A percentile compares a stretch with the other conserved stretches of the same genome.
phyloP scores from a whole-genome alignment of 2,113 vertebrate species.

The Gavia stellata region DNA sequence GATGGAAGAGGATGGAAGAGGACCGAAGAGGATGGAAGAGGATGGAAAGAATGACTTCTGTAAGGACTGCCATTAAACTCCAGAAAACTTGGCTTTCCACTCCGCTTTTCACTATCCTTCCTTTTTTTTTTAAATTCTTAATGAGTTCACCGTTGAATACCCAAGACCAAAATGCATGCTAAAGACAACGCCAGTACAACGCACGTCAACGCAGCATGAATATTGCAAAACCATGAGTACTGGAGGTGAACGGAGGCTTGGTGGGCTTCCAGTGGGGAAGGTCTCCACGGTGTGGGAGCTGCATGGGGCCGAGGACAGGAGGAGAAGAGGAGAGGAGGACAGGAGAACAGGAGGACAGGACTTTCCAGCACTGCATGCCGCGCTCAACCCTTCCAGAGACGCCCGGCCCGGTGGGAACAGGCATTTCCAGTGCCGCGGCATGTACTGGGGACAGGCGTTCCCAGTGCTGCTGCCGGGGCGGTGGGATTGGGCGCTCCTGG shows the following conservation, averaged over 20 bases:
- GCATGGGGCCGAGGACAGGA: neutral
- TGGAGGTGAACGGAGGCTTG: neutral
- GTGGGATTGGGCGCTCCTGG: neutral
- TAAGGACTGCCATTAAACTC: neutral
- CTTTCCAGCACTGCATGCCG: neutral
- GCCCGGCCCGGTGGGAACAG: neutral
- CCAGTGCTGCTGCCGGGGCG: neutral
- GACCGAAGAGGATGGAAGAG: no score
- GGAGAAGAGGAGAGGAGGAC: neutral
- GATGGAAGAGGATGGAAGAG: neutral
- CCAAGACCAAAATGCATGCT: neutral
- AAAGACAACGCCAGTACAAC: rapidly evolving
- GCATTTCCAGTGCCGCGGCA: neutral
- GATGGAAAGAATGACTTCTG: no score
- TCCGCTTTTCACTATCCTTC: neutral
- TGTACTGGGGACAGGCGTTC: neutral
- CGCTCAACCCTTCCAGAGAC: neutral
- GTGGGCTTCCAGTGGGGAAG: neutral
- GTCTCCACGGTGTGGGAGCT: neutral
- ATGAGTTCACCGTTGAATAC: neutral
- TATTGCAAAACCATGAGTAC: neutral
- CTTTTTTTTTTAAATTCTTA: neutral
- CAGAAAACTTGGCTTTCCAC: neutral
- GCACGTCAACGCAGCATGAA: rapidly evolving
- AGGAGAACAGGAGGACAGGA: neutral